Conservation (phyloP, 2,888 invertebrate species). For the Ariolimax columbianus region DNA sequence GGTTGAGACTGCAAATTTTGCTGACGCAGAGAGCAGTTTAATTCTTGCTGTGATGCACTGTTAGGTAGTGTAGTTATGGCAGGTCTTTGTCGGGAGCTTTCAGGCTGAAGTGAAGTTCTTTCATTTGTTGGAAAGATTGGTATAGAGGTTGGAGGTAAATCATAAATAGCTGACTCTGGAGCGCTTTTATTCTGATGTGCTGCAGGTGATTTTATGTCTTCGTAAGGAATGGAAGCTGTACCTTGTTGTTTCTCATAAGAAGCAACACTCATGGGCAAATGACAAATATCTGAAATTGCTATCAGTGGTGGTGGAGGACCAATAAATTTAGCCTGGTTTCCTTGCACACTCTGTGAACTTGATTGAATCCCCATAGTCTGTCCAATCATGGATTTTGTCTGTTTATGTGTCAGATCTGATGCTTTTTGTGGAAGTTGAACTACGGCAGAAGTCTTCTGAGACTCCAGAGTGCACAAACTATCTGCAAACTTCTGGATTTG, state of each 20-base stretch:
- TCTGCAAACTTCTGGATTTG: neutral
- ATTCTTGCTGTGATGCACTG: neutral
- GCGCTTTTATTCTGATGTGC: neutral
- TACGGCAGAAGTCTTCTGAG: neutral
- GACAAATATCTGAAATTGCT: neutral
- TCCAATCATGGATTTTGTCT: neutral
- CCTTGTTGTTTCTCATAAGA: neutral
- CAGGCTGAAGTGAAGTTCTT: neutral
- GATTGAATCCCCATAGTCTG: neutral
- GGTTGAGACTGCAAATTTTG: neutral
- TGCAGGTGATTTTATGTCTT: neutral
- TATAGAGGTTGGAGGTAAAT: neutral
- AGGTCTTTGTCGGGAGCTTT: neutral
- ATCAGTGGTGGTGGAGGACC: slow-evolving; percentile 20
- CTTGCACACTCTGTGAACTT: neutral
- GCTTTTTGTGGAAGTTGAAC: neutral
- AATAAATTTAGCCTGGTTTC: neutral
- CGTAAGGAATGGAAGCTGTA: neutral
- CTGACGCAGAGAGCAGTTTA: neutral
- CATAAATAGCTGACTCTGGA: neutral
- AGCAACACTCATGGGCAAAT: neutral
- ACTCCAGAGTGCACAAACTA: neutral
- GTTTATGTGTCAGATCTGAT: neutral
- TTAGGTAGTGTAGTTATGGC: neutral
- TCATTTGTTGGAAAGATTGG: neutral